A percentile compares a stretch with the other conserved stretches of the same genome.
phyloP scores from a whole-genome alignment of 1,140 invertebrate species.

The Orchestia grillus region DNA sequence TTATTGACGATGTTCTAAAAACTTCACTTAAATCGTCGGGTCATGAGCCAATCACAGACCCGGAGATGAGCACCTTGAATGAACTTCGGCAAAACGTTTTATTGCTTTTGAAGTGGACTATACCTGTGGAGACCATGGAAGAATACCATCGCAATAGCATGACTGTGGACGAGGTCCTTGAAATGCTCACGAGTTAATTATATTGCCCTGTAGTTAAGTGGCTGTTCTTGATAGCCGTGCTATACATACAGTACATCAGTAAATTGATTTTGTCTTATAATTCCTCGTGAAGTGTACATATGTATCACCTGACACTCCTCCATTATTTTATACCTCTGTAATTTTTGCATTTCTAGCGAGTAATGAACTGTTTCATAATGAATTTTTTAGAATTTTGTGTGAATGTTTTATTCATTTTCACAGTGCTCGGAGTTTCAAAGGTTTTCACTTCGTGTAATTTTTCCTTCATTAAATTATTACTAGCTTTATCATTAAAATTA shows the following conservation, averaged over 20 bases:
- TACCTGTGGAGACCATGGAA: constrained; percentile 68
- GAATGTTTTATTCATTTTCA: not conserved
- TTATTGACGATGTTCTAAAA: constrained; percentile 67
- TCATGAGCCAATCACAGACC: constrained; percentile 61
- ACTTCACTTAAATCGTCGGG: constrained; percentile 65
- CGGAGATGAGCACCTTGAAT: constrained; percentile 61
- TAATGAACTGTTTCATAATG: not conserved
- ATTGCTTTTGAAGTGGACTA: constrained; percentile 67
- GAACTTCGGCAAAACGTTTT: constrained; percentile 66
- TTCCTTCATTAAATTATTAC: not conserved
- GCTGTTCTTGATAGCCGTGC: not conserved
- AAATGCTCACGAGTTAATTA: constrained; percentile 66
- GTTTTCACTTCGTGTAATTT: not conserved
- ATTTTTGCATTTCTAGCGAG: not conserved
- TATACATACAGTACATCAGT: not conserved
- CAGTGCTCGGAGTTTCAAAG: not conserved
- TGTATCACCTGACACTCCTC: not conserved
- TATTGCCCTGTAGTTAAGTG: not conserved
- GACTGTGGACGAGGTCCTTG: constrained; percentile 67
- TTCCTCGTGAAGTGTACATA: not conserved
- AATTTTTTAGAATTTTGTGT: not conserved
- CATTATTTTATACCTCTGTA: not conserved
- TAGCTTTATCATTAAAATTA: not conserved
- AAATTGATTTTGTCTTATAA: not conserved
- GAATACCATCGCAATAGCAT: constrained; percentile 67